Evolutionary conservation across 2,113 vertebrate species (phyloP).

Genomic region (Oreocharis arfaki): DNA sequence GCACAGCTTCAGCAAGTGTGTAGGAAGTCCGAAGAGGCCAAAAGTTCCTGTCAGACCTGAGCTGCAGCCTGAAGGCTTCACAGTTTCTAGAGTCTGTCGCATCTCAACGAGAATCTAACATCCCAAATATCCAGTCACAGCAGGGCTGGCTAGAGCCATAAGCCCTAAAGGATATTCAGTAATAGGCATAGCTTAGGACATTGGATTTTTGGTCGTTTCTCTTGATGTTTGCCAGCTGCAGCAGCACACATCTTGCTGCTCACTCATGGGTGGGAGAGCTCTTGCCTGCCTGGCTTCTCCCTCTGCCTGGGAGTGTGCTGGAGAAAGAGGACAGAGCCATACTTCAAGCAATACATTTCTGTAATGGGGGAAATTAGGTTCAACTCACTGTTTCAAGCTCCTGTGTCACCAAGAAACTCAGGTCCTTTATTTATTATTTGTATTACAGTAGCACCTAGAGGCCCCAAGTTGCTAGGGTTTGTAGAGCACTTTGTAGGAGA

Average conservation of each 20-base stretch:
- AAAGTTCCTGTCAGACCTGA: background rate
- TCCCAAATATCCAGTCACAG: background rate
- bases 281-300: background rate
- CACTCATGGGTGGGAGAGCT: background rate
- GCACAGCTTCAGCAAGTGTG: background rate
- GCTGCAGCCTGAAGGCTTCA: background rate
- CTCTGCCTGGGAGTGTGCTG: rapidly evolving
- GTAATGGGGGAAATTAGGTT: background rate
- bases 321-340: background rate
- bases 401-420: background rate
- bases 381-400: background rate
- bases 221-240: background rate
- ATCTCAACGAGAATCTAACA: background rate
- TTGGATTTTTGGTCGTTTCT: background rate
- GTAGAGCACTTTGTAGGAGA: background rate
- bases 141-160: background rate
- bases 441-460: constrained; percentile 36
- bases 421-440: constrained; percentile 24
- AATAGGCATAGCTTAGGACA: background rate
- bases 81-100: background rate
- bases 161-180: background rate
- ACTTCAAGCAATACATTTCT: background rate
- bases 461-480: background rate
- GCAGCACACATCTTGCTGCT: background rate
- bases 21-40: background rate